Conservation (phyloP, 1,140 invertebrate species). For the Drosophila nikananu region DNA sequence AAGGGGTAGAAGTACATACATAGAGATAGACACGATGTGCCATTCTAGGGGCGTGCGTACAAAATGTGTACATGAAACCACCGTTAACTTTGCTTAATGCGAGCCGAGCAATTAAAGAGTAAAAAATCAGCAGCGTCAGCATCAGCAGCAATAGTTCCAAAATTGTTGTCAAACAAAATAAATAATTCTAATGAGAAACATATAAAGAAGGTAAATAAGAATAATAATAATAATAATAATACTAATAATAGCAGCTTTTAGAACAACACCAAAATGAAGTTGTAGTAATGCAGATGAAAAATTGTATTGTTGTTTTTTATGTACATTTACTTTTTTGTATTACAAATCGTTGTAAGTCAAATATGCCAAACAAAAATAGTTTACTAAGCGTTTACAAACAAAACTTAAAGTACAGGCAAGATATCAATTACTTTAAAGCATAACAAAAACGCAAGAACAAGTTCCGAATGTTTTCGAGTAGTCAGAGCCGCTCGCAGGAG, state of each 20-base stretch:
- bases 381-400: conserved; percentile 47
- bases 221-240: conserved; percentile 3
- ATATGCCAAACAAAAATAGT: conserved; percentile 52
- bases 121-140: conserved; percentile 18
- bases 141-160: conserved; percentile 45
- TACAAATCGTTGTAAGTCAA: conserved; percentile 45
- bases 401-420: conserved; percentile 46
- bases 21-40: conserved; percentile 23
- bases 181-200: neutral
- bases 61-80: conserved; percentile 58
- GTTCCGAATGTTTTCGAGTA: conserved; percentile 44
- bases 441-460: conserved; percentile 41
- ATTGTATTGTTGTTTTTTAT: conserved; percentile 59
- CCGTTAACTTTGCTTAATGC: conserved; percentile 62
- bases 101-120: conserved; percentile 55
- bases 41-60: conserved; percentile 40
- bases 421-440: conserved; percentile 51
- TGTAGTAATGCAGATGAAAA: conserved; percentile 46
- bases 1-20: conserved; percentile 2
- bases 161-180: conserved; percentile 44
- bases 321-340: conserved; percentile 57
- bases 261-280: conserved; percentile 56
- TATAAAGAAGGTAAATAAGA: neutral
- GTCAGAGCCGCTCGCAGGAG: conserved; percentile 12
- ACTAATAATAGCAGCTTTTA: conserved; percentile 53